Percentiles rank a stretch among this genome's conserved stretches.
These are phyloP conservation scores for Rhyacichthys aspro DNA, from an alignment of 2,797 vertebrate species.

Conservation along the genomic window DNA sequence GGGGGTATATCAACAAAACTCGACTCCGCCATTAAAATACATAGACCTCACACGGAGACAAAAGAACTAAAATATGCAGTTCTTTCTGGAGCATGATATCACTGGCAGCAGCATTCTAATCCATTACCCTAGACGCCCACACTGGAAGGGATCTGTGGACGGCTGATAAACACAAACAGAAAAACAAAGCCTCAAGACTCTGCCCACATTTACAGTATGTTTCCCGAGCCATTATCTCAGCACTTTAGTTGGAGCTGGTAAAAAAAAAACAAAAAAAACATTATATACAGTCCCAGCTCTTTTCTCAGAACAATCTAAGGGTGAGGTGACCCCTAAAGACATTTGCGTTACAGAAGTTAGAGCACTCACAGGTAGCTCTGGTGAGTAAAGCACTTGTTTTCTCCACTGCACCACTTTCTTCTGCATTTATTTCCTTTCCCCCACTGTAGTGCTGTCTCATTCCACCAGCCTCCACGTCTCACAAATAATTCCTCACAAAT, in stretches of 20 bases:
- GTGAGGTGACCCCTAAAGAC: conserved; percentile 38
- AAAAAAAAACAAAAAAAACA: conserved; percentile 32
- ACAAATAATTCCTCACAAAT: conserved; percentile 44
- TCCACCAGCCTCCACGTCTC: conserved; percentile 24
- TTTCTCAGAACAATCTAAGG: conserved; percentile 37
- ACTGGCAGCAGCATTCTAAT: conserved; percentile 73
- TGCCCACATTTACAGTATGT: conserved; percentile 72
- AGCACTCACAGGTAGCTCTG: conserved; percentile 28
- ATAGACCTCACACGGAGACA: conserved; percentile 68
- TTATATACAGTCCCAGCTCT: conserved; percentile 38
- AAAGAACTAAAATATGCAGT: conserved; percentile 72
- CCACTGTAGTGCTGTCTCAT: conserved; percentile 15
- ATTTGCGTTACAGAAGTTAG: conserved; percentile 38
- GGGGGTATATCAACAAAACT: conserved; percentile 64
- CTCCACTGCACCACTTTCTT: background rate
- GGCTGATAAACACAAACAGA: conserved; percentile 79
- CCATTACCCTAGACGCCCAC: conserved; percentile 78
- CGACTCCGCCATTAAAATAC: conserved; percentile 52
- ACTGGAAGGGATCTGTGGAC: conserved; percentile 74
- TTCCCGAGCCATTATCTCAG: conserved; percentile 55
- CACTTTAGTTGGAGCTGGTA: conserved; percentile 43
- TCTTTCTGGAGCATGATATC: conserved; percentile 72
- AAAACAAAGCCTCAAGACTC: conserved; percentile 74
- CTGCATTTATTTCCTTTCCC: conserved; percentile 8
- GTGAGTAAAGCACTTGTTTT: conserved; percentile 4